These are phyloP conservation scores for Macrobrachium rosenbergii DNA, from an alignment of 1,140 invertebrate species.

Conservation along the genomic window DNA sequence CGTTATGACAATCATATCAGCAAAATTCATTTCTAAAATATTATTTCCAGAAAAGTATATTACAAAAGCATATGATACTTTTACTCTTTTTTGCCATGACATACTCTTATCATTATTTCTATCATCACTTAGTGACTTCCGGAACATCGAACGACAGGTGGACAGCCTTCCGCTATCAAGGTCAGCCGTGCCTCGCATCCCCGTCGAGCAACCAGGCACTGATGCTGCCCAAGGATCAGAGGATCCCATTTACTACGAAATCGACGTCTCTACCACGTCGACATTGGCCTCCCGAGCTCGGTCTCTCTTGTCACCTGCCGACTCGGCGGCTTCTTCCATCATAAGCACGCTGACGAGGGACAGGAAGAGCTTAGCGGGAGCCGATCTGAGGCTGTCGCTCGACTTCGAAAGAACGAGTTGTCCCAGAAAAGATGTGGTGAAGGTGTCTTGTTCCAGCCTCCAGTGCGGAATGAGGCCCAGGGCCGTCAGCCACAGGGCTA, in stretches of 20 bases:
- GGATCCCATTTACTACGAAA: slow-evolving; percentile 9
- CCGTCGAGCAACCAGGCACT: background rate
- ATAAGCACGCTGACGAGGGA: slow-evolving; percentile 4
- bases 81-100: too few relatives aligned
- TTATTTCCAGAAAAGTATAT: too few relatives aligned
- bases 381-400: slow-evolving; percentile 67
- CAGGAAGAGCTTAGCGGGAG: background rate
- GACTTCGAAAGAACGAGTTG: slow-evolving; percentile 79
- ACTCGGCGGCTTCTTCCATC: background rate
- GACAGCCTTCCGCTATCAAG: background rate
- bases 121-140: slow-evolving; percentile 33
- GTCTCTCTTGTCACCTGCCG: background rate
- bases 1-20: too few relatives aligned
- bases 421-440: slow-evolving; percentile 76
- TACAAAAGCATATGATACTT: too few relatives aligned
- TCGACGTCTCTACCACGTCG: background rate
- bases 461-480: slow-evolving; percentile 82
- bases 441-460: slow-evolving; percentile 79
- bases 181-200: background rate
- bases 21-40: too few relatives aligned
- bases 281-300: background rate
- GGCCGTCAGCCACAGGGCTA: slow-evolving; percentile 76
- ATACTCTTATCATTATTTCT: background rate
- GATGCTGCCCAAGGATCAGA: background rate
- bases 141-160: slow-evolving; percentile 15